Evolutionary conservation across 30 jellyfish, hydroid and myxozoan genomes (phyloP), one percentile per base, ranked within the genome.

Genomic region (Aurelia aurita): DNA sequence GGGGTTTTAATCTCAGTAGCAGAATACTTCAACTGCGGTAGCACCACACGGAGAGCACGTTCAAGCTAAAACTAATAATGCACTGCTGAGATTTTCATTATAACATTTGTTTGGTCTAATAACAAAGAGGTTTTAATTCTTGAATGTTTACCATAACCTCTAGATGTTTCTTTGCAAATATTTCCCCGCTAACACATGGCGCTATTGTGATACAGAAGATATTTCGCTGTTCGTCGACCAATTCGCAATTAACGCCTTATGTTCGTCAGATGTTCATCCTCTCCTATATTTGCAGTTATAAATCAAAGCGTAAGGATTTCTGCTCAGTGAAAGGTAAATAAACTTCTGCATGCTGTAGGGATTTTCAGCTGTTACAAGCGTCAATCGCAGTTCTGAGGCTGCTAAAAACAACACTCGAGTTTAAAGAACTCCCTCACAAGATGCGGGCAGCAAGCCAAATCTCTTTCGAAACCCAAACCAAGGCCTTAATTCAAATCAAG

Each of bases 181-280:
- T 55, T 55, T 55, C 67, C 67, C 67, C 67, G 31, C 67, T 55
- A 55, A 55, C 67, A 55, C 67, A 55, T 55, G 67, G 67, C 67
- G 67, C 67, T 55, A 19, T 55, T 55, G 67, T 55, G 27, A n/a
- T 22, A 27, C 29, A 22, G 67, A n/a, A 19, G 25, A 23, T 12
- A 19, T 55, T 55, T 55, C 29, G 67, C 67, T 22, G 14, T 14
- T n/a, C 67, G 8, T 19, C 29, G 5, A 10, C 67, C 67, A 19
- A 22, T 8, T 55, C 5, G 29, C 12, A 55, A 55, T 15, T 55
- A 55, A 55, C 29, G 67, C 29, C 14, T 19, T 55, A 8, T 22
- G 25, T 22, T 55, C 67, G 29, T 22, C 11, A 55, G 67, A 55
- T 55, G 67, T 55, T 55, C 29, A 55, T n/a, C 67, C 29, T 5